These are phyloP conservation scores for Latrodectus geometricus DNA, from an alignment of 1,140 invertebrate genomes.

Conservation along the genomic window DNA sequence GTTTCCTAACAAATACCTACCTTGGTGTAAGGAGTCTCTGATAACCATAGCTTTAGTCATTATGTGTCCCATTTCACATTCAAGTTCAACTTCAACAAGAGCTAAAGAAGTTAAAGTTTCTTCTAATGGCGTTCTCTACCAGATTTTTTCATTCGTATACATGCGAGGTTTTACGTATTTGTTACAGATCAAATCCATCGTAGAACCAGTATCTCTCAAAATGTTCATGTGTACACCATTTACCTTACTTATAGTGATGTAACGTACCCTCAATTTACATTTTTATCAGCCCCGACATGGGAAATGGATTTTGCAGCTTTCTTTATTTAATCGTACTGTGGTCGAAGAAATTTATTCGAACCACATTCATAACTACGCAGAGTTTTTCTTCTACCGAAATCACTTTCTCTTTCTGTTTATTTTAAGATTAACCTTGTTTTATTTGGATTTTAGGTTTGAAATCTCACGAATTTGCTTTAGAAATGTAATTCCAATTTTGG, in stretches of 20 bases:
- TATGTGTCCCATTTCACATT: no score
- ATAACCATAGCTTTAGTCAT: no score
- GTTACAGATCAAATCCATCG: background rate
- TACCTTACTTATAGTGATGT: background rate
- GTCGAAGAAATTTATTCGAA: background rate
- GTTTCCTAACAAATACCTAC: no score
- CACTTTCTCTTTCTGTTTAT: no score
- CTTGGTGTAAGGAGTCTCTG: no score
- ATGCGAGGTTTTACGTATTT: background rate
- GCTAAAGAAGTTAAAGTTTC: background rate
- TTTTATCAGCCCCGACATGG: background rate
- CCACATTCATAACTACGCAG: background rate
- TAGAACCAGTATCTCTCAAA: background rate
- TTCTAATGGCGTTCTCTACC: background rate
- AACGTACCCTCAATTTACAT: background rate
- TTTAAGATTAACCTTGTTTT: no score
- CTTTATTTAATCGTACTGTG: background rate
- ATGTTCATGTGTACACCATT: background rate
- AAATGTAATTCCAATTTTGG: no score
- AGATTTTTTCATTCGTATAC: conserved; percentile 3
- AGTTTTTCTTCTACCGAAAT: no score
- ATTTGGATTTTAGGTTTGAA: no score
- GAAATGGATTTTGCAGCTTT: background rate
- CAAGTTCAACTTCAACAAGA: background rate
- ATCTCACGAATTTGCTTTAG: no score